Percentiles rank a stretch among this genome's conserved stretches.
phyloP scores from a whole-genome alignment of 2,888 invertebrate species.

The Lochmaea crataegi region DNA sequence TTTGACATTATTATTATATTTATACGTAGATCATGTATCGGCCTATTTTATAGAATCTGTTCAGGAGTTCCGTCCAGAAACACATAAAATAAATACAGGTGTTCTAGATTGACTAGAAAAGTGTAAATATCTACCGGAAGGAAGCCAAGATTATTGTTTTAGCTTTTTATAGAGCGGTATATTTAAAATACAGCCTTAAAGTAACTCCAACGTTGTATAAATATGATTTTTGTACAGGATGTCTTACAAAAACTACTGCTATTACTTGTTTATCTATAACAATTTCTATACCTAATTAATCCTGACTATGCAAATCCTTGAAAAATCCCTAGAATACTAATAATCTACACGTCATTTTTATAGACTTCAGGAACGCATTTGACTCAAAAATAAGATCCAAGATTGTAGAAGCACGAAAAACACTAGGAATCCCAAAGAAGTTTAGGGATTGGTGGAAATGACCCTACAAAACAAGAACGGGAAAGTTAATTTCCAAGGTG shows the following conservation, averaged over 20 bases:
- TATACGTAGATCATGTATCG: neutral
- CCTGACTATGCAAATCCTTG: too few relatives aligned
- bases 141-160: conserved; percentile 29
- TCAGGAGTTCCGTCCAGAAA: conserved; percentile 3
- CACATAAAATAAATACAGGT: conserved; percentile 30
- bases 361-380: too few relatives aligned
- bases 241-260: neutral
- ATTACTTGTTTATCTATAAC: too few relatives aligned
- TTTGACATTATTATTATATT: neutral
- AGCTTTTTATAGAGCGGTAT: conserved; percentile 15
- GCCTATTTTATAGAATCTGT: neutral
- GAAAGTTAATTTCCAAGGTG: too few relatives aligned
- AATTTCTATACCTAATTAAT: too few relatives aligned
- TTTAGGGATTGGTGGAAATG: too few relatives aligned
- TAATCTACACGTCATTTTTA: too few relatives aligned
- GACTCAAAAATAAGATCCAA: too few relatives aligned
- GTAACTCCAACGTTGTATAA: neutral
- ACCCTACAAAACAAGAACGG: too few relatives aligned
- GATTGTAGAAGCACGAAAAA: too few relatives aligned
- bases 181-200: conserved; percentile 13
- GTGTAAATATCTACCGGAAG: conserved; percentile 20
- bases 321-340: too few relatives aligned
- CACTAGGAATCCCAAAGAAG: too few relatives aligned
- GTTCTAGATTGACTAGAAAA: conserved; percentile 16
- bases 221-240: neutral